These are phyloP conservation scores for Botrylloides violaceus DNA, from an alignment of 23 tunicate genomes.

Conservation along the genomic window DNA sequence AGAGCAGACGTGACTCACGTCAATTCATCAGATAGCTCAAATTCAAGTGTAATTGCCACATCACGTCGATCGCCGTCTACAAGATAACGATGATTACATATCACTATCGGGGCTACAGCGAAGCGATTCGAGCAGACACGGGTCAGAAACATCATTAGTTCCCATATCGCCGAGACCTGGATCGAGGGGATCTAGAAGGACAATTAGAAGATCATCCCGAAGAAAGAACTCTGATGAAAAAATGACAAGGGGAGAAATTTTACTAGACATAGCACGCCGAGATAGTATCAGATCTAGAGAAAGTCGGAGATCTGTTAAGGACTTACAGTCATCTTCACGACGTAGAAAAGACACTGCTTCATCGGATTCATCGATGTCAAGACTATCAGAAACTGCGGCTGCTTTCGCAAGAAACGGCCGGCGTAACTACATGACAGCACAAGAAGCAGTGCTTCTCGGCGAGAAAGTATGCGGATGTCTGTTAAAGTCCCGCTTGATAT, in stretches of 20 bases:
- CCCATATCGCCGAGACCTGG: constrained; percentile 20
- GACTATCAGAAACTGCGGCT: not conserved
- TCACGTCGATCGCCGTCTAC: not conserved
- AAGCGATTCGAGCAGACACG: not conserved
- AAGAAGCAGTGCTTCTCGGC: constrained; percentile 18
- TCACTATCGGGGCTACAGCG: no score
- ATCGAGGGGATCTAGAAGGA: constrained; percentile 9
- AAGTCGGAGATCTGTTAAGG: not conserved
- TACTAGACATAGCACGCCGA: not conserved
- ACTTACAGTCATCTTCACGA: not conserved
- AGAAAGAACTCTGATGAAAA: not conserved
- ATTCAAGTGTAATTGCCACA: not conserved
- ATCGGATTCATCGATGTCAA: not conserved
- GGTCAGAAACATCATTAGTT: not conserved
- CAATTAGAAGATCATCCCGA: no score
- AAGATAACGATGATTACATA: not conserved
- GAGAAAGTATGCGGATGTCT: constrained; percentile 9
- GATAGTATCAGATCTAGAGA: constrained; percentile 10
- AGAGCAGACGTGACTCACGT: not conserved
- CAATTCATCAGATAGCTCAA: not conserved
- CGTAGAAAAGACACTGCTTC: constrained; percentile 5
- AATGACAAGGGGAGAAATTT: constrained; percentile 1
- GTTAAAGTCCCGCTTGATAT: constrained; percentile 15
- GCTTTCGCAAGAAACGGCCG: constrained; percentile 8
- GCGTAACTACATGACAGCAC: constrained; percentile 15